Evolutionary conservation across 2,797 vertebrate genomes (phyloP).

Genomic region (Cuculus canorus): DNA sequence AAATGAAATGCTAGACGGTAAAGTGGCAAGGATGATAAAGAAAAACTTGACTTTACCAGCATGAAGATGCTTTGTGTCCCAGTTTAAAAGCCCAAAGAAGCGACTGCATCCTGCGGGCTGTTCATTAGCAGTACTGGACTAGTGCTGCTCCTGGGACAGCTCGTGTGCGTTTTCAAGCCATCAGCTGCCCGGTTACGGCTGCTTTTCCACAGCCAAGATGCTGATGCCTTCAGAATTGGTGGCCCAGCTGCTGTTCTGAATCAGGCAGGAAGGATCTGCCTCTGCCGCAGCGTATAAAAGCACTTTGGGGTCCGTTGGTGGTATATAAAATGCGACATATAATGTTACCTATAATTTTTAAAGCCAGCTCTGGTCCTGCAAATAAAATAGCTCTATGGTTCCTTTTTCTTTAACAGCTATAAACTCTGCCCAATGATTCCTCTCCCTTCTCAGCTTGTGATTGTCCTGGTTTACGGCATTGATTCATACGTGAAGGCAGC

Average conservation of each 20-base stretch:
- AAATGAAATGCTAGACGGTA: not conserved
- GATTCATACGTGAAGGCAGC: not conserved
- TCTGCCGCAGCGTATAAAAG: not conserved
- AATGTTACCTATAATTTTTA: not conserved
- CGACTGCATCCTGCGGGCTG: not conserved
- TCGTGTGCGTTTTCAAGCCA: not conserved
- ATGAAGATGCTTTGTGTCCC: not conserved
- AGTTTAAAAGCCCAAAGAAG: not conserved
- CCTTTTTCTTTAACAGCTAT: not conserved
- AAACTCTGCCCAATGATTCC: not conserved
- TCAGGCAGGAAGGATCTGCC: not conserved
- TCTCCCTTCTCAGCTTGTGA: not conserved
- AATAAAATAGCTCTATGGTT: not conserved
- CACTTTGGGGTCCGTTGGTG: not conserved
- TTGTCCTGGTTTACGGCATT: not conserved
- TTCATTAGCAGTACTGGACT: rapidly evolving
- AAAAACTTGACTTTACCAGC: not conserved
- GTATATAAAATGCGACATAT: not conserved
- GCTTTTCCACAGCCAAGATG: not conserved
- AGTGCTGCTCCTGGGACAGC: not conserved
- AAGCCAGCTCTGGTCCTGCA: not conserved
- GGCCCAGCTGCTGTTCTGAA: not conserved
- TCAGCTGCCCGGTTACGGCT: not conserved
- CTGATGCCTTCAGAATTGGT: not conserved
- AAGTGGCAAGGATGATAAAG: not conserved